Evolutionary conservation across 2,113 vertebrate species (phyloP).

Genomic region (Girardinichthys multiradiatus): DNA sequence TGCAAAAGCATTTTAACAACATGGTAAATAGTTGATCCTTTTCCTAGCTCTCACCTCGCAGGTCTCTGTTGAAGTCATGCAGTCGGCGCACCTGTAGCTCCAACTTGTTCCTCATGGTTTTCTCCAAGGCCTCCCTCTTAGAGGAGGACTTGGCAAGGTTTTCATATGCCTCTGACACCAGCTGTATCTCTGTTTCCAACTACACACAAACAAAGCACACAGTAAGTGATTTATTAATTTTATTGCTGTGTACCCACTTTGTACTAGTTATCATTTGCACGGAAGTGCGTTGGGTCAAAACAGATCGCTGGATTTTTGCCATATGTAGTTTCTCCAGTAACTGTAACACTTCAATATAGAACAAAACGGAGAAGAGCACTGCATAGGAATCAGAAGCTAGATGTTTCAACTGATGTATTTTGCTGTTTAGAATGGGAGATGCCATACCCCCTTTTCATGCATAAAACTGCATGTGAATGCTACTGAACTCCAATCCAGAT

Average conservation of each 20-base stretch:
- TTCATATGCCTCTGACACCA: constrained; percentile 96
- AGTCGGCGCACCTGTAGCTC: constrained; percentile 96
- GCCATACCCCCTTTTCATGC: too few relatives aligned
- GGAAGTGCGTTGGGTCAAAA: too few relatives aligned
- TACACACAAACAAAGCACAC: constrained; percentile 55
- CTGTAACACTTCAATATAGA: too few relatives aligned
- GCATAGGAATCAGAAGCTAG: too few relatives aligned
- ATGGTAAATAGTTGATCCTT: neutral
- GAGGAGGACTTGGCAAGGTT: constrained; percentile 96
- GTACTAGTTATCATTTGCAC: neutral
- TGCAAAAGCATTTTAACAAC: too few relatives aligned
- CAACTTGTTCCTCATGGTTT: constrained; percentile 98
- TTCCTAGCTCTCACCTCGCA: constrained; percentile 85
- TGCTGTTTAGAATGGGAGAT: too few relatives aligned
- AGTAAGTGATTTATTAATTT: neutral
- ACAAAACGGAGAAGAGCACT: too few relatives aligned
- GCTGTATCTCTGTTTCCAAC: constrained; percentile 97
- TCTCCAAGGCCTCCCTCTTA: constrained; percentile 94
- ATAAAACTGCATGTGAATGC: too few relatives aligned
- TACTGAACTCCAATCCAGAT: too few relatives aligned
- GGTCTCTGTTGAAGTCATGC: constrained; percentile 97
- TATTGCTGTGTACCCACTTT: neutral
- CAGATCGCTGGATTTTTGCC: too few relatives aligned
- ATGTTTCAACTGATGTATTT: too few relatives aligned
- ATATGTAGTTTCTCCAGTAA: too few relatives aligned